Conservation (phyloP, 2,888 invertebrate genomes). For the Parelbella ahira region DNA sequence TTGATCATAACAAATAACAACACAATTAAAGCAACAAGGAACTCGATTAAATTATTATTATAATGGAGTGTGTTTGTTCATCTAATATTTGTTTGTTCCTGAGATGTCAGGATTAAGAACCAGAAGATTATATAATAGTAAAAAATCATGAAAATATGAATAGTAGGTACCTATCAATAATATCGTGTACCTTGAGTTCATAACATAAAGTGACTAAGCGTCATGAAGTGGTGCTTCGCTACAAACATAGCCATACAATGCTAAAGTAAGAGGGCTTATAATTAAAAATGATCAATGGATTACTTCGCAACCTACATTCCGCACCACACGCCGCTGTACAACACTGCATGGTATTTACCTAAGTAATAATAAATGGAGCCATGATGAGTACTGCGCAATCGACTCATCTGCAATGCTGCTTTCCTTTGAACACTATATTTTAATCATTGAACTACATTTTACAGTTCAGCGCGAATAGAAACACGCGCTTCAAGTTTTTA, state of each 20-base stretch:
- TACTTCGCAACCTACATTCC: slow-evolving; percentile 6
- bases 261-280: background rate
- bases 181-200: no score
- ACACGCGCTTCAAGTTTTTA: slow-evolving; percentile 12
- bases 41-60: no score
- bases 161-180: no score
- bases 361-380: slow-evolving; percentile 22
- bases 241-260: background rate
- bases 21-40: no score
- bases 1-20: no score
- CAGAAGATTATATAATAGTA: no score
- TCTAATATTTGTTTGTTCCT: no score
- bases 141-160: no score
- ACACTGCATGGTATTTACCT: slow-evolving; percentile 14
- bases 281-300: slow-evolving; percentile 8
- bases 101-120: no score
- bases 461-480: slow-evolving; percentile 20
- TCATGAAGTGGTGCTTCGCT: no score
- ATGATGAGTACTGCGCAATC: slow-evolving; percentile 19
- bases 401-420: slow-evolving; percentile 20
- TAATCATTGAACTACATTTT: slow-evolving; percentile 23
- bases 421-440: slow-evolving; percentile 18
- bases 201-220: no score
- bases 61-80: no score
- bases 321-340: slow-evolving; percentile 8